Evolutionary conservation across 2,888 invertebrate species (phyloP).

Genomic region (Caenorhabditis sp.): DNA sequence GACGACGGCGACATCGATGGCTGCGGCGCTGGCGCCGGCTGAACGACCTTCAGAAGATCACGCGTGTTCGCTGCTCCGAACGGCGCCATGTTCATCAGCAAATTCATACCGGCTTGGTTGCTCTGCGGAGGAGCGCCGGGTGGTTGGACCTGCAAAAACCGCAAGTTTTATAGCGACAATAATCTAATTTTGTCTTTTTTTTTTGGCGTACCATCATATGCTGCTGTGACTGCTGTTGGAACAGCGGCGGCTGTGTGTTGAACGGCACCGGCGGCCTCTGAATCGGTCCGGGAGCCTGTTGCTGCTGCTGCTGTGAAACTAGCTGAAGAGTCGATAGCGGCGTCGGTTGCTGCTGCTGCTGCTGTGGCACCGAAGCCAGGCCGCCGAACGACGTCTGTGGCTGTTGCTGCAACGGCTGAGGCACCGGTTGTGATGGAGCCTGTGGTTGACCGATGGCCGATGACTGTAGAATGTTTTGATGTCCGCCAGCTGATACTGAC

Average conservation of each 20-base stretch:
- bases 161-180: too few species aligned
- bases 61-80: slow-evolving; percentile 27
- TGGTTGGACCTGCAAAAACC: slow-evolving; percentile 33
- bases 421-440: slow-evolving; percentile 35
- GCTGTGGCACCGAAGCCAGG: slow-evolving; percentile 58
- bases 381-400: slow-evolving; percentile 21
- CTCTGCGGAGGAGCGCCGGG: slow-evolving; percentile 19
- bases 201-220: slow-evolving; percentile 51
- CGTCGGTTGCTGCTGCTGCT: slow-evolving; percentile 25
- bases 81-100: slow-evolving; percentile 50
- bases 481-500: slow-evolving; percentile 69
- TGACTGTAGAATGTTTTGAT: slow-evolving; percentile 45
- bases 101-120: slow-evolving; percentile 27
- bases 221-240: slow-evolving; percentile 18
- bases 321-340: neutral
- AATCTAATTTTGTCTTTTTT: too few species aligned
- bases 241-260: slow-evolving; percentile 16
- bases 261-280: slow-evolving; percentile 36
- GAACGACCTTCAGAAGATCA: slow-evolving; percentile 56
- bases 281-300: slow-evolving; percentile 38
- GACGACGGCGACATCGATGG: slow-evolving; percentile 69
- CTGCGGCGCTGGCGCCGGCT: slow-evolving; percentile 48
- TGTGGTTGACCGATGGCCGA: neutral
- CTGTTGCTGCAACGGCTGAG: neutral
- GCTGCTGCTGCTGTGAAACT: slow-evolving; percentile 15